phyloP scores from a whole-genome alignment of 2,113 vertebrate genomes.

The Illadopsis cleaveri region DNA sequence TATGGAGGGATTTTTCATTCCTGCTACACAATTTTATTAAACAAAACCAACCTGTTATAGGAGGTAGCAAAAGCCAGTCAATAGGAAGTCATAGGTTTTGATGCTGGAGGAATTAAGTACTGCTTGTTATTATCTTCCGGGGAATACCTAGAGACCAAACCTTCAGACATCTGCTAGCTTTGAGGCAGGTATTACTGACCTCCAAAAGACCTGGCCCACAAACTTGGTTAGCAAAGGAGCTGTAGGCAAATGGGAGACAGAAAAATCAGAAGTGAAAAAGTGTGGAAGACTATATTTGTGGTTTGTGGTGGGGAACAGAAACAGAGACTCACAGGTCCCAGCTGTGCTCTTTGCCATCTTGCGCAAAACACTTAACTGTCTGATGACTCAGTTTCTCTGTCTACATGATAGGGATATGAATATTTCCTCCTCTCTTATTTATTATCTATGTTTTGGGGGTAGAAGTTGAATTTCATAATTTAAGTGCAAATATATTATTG shows the following conservation, averaged over 20 bases:
- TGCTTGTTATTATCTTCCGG: not conserved
- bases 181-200: not conserved
- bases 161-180: not conserved
- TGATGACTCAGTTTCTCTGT: not conserved
- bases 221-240: not conserved
- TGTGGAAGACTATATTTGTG: not conserved
- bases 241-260: not conserved
- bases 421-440: not conserved
- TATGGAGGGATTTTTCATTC: not conserved
- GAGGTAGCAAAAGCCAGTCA: not conserved
- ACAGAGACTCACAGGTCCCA: not conserved
- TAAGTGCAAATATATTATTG: not conserved
- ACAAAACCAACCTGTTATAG: not conserved
- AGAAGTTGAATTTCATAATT: not conserved
- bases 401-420: not conserved
- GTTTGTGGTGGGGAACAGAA: not conserved
- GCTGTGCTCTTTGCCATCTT: not conserved
- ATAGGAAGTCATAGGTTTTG: not conserved
- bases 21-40: not conserved
- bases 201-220: not conserved
- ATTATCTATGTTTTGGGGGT: not conserved
- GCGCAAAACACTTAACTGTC: not conserved
- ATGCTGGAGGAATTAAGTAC: not conserved
- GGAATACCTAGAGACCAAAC: not conserved
- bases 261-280: not conserved